phyloP scores from a whole-genome alignment of 2,113 vertebrate species.

The Petromus typicus region DNA sequence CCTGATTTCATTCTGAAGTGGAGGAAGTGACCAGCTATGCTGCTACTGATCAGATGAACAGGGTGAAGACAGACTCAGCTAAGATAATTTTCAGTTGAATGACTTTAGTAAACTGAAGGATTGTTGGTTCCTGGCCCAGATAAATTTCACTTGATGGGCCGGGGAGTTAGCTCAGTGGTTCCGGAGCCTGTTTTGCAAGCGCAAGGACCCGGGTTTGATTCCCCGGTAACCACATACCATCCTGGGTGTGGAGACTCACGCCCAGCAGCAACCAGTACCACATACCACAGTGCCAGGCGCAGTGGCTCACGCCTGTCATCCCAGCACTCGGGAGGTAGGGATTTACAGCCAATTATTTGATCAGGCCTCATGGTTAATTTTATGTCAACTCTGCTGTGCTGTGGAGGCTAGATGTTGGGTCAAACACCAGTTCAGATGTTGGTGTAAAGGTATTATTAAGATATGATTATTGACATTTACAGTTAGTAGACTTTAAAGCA shows the following conservation, averaged over 20 bases:
- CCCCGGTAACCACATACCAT: too few species aligned
- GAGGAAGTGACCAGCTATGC: neutral
- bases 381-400: neutral
- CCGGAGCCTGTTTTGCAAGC: too few species aligned
- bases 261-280: too few species aligned
- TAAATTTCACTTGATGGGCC: neutral
- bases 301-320: too few species aligned
- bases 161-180: too few species aligned
- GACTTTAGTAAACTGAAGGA: neutral
- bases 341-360: neutral
- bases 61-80: neutral
- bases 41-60: neutral
- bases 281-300: too few species aligned
- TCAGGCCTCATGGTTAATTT: neutral
- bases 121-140: neutral
- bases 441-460: neutral
- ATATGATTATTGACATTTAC: conserved; percentile 17
- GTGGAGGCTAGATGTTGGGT: neutral
- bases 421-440: neutral
- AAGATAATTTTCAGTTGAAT: neutral
- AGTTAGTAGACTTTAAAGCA: neutral
- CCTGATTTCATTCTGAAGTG: neutral
- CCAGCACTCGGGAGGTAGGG: too few species aligned
- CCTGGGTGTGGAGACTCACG: too few species aligned
- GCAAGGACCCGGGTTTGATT: too few species aligned